These are phyloP conservation scores for Erebia epiphron DNA, from an alignment of 2,888 invertebrate genomes.

Conservation along the genomic window DNA sequence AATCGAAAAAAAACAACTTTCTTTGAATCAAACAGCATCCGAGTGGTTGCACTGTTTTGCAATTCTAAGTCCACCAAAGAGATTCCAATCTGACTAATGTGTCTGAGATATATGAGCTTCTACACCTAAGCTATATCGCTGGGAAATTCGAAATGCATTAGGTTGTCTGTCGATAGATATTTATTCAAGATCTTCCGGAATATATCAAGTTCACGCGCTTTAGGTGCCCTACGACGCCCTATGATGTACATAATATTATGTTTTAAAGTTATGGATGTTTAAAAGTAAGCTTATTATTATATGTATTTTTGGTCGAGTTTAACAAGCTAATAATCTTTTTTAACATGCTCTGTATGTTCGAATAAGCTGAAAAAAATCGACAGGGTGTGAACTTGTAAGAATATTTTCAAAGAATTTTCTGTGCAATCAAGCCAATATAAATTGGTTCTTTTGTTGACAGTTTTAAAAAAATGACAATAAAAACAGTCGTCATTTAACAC, in stretches of 20 bases:
- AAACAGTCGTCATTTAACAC: too few relatives aligned
- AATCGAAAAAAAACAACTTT: conserved; percentile 44
- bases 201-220: conserved; percentile 11
- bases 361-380: too few relatives aligned
- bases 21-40: conserved; percentile 68
- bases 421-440: too few relatives aligned
- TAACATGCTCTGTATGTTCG: too few relatives aligned
- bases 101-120: conserved; percentile 51
- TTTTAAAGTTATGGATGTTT: not conserved
- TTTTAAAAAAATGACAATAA: too few relatives aligned
- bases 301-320: not conserved
- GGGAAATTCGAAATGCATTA: conserved; percentile 37
- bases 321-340: too few relatives aligned
- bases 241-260: not conserved
- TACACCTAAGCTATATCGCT: conserved; percentile 33
- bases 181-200: conserved; percentile 24
- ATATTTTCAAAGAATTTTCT: too few relatives aligned
- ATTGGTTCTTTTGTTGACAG: too few relatives aligned
- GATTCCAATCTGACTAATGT: conserved; percentile 79
- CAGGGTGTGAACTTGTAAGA: too few relatives aligned
- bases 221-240: conserved; percentile 12
- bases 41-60: conserved; percentile 74
- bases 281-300: not conserved
- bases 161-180: conserved; percentile 33
- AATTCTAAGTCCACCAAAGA: conserved; percentile 75